phyloP scores from a whole-genome alignment of 2,113 vertebrate species.

The Ariopsis seemanni region DNA sequence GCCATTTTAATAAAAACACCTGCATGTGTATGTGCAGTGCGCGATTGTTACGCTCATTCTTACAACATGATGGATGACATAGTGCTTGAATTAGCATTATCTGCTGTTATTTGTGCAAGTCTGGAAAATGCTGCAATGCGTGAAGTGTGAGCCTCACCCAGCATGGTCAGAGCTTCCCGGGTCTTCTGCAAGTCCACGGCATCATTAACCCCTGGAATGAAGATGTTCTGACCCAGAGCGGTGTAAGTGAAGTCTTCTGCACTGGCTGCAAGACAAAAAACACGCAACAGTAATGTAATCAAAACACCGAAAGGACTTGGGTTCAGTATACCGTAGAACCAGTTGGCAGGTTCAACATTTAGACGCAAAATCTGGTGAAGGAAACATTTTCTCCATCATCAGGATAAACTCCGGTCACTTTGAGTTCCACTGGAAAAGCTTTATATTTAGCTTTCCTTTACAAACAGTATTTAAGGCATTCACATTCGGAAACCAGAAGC shows the following conservation, averaged over 20 bases:
- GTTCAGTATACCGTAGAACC: not conserved
- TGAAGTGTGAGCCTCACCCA: conserved; percentile 75
- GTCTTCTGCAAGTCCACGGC: conserved; percentile 86
- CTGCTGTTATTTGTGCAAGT: not conserved
- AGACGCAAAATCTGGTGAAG: not conserved
- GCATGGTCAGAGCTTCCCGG: conserved; percentile 81
- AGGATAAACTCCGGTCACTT: not conserved
- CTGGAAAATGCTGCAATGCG: not conserved
- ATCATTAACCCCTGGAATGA: conserved; percentile 83
- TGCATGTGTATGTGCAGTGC: no score
- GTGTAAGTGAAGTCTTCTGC: conserved; percentile 89
- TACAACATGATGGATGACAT: no score
- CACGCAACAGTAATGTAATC: not conserved
- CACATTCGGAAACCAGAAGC: not conserved
- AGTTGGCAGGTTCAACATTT: not conserved
- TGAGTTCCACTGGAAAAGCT: not conserved
- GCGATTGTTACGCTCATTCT: no score
- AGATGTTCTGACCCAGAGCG: conserved; percentile 81
- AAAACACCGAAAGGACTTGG: no score
- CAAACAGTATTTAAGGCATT: not conserved
- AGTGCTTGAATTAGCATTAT: not conserved
- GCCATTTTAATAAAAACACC: no score
- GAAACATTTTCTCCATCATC: not conserved
- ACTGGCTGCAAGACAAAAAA: conserved; percentile 68
- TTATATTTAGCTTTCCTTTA: not conserved